Evolutionary conservation across 1,140 invertebrate genomes (phyloP).

Genomic region (Euwallacea similis): DNA sequence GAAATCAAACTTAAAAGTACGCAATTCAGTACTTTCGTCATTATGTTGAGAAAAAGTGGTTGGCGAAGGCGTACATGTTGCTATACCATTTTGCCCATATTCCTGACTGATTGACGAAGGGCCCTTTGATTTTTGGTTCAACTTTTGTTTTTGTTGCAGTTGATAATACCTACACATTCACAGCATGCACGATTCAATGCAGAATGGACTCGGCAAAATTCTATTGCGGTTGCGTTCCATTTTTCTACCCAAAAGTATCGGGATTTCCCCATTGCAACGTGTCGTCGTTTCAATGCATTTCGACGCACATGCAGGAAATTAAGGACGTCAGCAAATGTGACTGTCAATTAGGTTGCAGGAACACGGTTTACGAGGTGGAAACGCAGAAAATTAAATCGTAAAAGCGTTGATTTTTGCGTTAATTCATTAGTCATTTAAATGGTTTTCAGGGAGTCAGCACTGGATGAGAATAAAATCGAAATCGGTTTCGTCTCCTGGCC

Average conservation of each 20-base stretch:
- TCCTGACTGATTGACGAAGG: not conserved
- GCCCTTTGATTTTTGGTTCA: no score
- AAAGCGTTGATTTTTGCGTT: no score
- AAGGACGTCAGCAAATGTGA: slow-evolving; percentile 62
- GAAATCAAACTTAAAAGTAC: slow-evolving; percentile 53
- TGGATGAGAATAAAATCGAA: slow-evolving; percentile 50
- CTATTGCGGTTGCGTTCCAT: slow-evolving; percentile 67
- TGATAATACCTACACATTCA: slow-evolving; percentile 65
- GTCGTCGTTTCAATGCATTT: slow-evolving; percentile 61
- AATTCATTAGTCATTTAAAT: not conserved
- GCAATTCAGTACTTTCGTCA: no score
- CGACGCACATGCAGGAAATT: slow-evolving; percentile 58
- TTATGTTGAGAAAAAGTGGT: no score
- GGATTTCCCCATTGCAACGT: slow-evolving; percentile 61
- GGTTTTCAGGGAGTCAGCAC: slow-evolving; percentile 11
- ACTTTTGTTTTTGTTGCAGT: slow-evolving; percentile 46
- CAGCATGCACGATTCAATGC: slow-evolving; percentile 69
- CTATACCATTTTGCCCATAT: no score
- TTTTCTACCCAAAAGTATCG: slow-evolving; percentile 61
- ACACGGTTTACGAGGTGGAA: slow-evolving; percentile 67
- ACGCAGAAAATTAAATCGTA: slow-evolving; percentile 6
- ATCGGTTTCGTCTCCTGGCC: slow-evolving; percentile 71
- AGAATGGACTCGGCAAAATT: slow-evolving; percentile 63
- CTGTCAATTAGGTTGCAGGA: slow-evolving; percentile 69
- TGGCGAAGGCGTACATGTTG: no score